These are phyloP conservation scores for Eupeodes luniger DNA, from an alignment of 2,888 invertebrate species.

Conservation along the genomic window DNA sequence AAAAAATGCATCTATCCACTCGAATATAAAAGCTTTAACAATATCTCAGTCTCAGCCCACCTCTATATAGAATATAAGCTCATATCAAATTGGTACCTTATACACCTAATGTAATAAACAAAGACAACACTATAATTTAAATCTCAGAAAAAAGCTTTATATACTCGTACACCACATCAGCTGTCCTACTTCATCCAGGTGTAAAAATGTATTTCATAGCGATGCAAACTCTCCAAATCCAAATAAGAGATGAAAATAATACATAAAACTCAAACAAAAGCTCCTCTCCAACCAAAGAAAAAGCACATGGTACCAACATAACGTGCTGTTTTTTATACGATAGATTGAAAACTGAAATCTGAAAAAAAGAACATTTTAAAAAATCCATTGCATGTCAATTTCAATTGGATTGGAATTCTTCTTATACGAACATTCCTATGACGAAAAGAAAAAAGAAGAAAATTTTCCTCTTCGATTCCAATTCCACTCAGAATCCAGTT, in stretches of 20 bases:
- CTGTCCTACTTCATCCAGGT: conserved; percentile 64
- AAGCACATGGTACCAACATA: conserved; percentile 63
- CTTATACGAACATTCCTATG: conserved; percentile 67
- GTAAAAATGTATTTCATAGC: conserved; percentile 43
- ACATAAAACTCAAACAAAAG: conserved; percentile 45
- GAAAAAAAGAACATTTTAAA: conserved; percentile 6
- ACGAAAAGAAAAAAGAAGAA: background rate
- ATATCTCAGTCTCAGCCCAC: background rate
- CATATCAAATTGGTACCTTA: background rate
- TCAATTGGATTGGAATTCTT: conserved; percentile 62
- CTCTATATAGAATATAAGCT: background rate
- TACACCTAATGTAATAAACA: conserved; percentile 25
- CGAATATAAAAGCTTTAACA: conserved; percentile 14
- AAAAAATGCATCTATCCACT: conserved; percentile 28
- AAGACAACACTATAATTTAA: conserved; percentile 49
- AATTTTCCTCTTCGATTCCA: conserved; percentile 62
- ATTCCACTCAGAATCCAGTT: conserved; percentile 78
- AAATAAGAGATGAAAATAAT: conserved; percentile 34
- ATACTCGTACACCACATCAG: conserved; percentile 3
- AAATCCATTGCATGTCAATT: conserved; percentile 42
- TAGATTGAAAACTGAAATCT: conserved; percentile 10
- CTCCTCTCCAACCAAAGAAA: conserved; percentile 32
- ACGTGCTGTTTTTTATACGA: background rate
- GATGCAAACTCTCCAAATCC: conserved; percentile 59
- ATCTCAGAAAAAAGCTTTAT: background rate